Conservation (phyloP, 2,888 invertebrate genomes). For the Cremastinae sp. region DNA sequence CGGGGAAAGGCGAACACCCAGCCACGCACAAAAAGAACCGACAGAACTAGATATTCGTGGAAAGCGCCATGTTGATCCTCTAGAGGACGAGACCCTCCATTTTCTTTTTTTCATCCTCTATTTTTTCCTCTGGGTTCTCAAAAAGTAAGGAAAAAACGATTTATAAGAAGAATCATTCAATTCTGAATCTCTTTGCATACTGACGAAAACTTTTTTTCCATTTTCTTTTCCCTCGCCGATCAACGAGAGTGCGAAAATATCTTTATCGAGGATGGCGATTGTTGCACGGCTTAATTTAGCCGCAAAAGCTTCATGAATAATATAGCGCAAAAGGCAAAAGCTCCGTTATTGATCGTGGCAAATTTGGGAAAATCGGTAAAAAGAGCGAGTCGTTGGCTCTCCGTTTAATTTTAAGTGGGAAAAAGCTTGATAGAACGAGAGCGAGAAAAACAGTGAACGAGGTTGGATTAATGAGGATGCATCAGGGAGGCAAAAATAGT, state of each 20-base stretch:
- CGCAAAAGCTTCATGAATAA: conserved; percentile 41
- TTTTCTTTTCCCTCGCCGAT: not conserved
- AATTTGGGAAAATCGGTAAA: conserved; percentile 27
- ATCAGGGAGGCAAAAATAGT: not conserved
- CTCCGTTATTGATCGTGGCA: conserved; percentile 37
- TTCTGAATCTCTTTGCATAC: too few relatives aligned
- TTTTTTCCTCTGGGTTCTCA: not conserved
- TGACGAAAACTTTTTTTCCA: not conserved
- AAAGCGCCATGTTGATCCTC: conserved; percentile 44
- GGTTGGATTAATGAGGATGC: conserved; percentile 4
- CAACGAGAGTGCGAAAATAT: not conserved
- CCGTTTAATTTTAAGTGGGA: too few relatives aligned
- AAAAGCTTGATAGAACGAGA: conserved; percentile 19
- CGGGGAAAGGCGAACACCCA: conserved; percentile 36
- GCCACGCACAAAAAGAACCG: conserved; percentile 18
- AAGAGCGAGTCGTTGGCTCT: too few relatives aligned
- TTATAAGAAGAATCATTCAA: too few relatives aligned
- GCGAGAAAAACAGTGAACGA: too few relatives aligned
- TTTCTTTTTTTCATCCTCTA: not conserved
- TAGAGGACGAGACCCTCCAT: conserved; percentile 25
- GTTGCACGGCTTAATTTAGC: conserved; percentile 24
- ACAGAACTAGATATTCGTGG: conserved; percentile 45
- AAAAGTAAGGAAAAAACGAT: conserved; percentile 1
- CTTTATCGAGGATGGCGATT: too few relatives aligned
- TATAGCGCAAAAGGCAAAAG: conserved; percentile 26